Evolutionary conservation across 1,140 invertebrate species (phyloP).

Genomic region (Conus ventricosus): DNA sequence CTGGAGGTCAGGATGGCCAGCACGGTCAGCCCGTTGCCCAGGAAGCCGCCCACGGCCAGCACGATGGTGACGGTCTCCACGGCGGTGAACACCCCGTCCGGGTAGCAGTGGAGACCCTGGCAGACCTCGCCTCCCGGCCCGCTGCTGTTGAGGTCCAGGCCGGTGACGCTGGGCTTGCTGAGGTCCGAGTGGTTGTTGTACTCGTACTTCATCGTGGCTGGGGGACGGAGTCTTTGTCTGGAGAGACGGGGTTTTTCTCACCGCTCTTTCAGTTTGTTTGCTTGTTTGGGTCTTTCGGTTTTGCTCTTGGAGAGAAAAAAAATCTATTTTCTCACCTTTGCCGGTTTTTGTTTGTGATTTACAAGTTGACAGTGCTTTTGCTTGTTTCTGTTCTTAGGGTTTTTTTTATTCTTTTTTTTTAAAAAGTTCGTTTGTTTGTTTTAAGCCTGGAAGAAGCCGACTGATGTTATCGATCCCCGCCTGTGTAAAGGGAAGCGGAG

Average conservation of each 20-base stretch:
- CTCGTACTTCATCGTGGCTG: conserved; percentile 14
- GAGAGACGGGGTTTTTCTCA: neutral
- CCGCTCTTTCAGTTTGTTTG: neutral
- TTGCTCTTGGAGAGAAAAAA: too few species aligned
- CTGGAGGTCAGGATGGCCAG: conserved; percentile 65
- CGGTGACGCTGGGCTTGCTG: neutral
- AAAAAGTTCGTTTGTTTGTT: too few species aligned
- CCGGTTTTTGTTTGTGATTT: too few species aligned
- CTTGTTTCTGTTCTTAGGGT: neutral
- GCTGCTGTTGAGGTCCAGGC: neutral
- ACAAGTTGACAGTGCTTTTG: neutral
- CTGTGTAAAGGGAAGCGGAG: too few species aligned
- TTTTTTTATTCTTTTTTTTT: too few species aligned
- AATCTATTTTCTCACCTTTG: neutral
- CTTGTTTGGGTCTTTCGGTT: neutral
- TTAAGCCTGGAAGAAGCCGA: too few species aligned
- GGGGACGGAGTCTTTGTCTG: neutral
- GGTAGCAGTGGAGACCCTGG: conserved; percentile 34
- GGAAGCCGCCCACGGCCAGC: conserved; percentile 56
- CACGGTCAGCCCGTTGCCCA: conserved; percentile 67
- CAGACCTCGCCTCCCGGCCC: conserved; percentile 5
- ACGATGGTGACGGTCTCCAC: conserved; percentile 54
- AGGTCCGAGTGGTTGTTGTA: conserved; percentile 8
- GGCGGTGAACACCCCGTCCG: conserved; percentile 38
- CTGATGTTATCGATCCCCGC: too few species aligned